These are phyloP conservation scores for Seriola quinqueradiata DNA, from an alignment of 2,113 vertebrate species.

Conservation along the genomic window DNA sequence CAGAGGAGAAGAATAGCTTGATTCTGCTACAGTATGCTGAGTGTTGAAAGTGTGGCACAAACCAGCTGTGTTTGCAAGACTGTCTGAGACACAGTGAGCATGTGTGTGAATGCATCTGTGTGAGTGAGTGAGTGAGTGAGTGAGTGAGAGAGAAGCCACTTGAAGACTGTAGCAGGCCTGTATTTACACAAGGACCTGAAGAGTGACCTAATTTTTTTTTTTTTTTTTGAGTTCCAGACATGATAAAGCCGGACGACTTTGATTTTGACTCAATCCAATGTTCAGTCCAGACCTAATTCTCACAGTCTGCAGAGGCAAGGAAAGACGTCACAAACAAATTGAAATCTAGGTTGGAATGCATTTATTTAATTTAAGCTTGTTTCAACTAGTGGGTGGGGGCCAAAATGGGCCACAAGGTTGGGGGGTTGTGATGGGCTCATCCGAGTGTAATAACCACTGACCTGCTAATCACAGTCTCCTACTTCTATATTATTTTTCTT, in stretches of 20 bases:
- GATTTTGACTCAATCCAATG: conserved; percentile 7
- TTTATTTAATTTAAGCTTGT: not conserved
- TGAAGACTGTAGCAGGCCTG: not conserved
- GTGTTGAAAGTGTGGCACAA: conserved; percentile 52
- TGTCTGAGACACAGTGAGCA: not conserved
- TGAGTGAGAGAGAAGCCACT: not conserved
- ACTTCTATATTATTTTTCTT: not conserved
- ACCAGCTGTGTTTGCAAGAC: conserved; percentile 60
- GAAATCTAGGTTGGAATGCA: conserved; percentile 1
- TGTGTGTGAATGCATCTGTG: not conserved
- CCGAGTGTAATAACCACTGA: not conserved
- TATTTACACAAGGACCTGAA: conserved; percentile 24
- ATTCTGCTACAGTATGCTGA: conserved; percentile 52
- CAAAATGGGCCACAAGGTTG: conserved; percentile 25
- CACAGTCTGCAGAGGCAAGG: not conserved
- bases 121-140: not conserved
- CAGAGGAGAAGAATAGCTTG: conserved; percentile 57
- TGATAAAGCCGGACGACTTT: conserved; percentile 35
- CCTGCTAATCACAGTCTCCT: not conserved
- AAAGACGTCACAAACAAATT: not conserved
- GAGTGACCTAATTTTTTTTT: conserved; percentile 42
- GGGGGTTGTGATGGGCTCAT: not conserved
- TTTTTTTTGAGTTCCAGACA: conserved; percentile 22
- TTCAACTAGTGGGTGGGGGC: not conserved
- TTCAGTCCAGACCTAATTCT: conserved; percentile 23